Conservation (phyloP, 2,888 invertebrate genomes). For the Pyrrhosoma nymphula region DNA sequence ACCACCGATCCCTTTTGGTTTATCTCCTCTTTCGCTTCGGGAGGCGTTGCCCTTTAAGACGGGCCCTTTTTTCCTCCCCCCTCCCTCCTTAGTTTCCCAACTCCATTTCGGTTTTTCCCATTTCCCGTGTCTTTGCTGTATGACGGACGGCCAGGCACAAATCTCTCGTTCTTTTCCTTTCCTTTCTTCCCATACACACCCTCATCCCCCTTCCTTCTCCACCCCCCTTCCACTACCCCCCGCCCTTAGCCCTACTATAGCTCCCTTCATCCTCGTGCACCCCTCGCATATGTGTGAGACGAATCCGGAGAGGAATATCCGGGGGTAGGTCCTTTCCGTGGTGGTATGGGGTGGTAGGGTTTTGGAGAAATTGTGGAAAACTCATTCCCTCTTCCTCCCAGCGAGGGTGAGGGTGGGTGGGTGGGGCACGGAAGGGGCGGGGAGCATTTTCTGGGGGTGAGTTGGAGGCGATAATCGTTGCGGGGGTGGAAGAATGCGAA, state of each 20-base stretch:
- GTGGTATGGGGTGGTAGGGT: not conserved
- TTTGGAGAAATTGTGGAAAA: too few species aligned
- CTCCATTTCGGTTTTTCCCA: not conserved
- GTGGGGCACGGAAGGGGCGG: too few species aligned
- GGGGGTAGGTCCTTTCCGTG: not conserved
- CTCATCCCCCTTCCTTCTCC: too few species aligned
- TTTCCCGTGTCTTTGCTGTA: not conserved
- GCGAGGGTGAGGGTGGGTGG: too few species aligned
- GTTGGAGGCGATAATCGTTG: too few species aligned
- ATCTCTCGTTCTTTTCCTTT: not conserved
- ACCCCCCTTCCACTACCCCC: not conserved
- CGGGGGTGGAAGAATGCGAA: not conserved
- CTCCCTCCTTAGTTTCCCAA: not conserved
- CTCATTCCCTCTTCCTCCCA: too few species aligned
- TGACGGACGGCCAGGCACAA: constrained; percentile 14
- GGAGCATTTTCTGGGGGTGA: too few species aligned
- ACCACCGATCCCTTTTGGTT: constrained; percentile 1
- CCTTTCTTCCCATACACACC: too few species aligned
- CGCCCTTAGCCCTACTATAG: too few species aligned
- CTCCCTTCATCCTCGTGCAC: too few species aligned
- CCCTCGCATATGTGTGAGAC: too few species aligned
- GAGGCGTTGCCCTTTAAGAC: not conserved
- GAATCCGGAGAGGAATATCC: not conserved
- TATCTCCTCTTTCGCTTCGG: not conserved
- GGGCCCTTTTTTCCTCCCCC: not conserved